phyloP scores from a whole-genome alignment of 2,888 invertebrate genomes.

The Microctonus aethiopoides region DNA sequence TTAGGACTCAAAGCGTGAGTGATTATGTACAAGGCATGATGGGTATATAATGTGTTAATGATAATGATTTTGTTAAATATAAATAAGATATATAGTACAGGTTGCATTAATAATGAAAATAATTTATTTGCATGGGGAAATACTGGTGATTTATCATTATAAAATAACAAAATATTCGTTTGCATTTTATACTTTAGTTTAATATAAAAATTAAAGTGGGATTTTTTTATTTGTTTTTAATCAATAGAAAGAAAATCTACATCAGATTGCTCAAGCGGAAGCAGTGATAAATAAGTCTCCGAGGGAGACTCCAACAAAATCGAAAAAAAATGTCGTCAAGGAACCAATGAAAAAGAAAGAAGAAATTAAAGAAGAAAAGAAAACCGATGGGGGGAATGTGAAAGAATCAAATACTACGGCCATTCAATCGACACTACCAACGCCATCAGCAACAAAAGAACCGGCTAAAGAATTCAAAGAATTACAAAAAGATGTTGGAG shows the following conservation, averaged over 20 bases:
- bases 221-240: constrained; percentile 9
- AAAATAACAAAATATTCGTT: too few relatives aligned
- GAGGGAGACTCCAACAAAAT: constrained; percentile 62
- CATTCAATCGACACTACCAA: background rate
- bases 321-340: constrained; percentile 54
- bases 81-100: too few relatives aligned
- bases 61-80: background rate
- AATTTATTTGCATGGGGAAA: background rate
- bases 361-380: constrained; percentile 56
- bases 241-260: constrained; percentile 57
- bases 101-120: background rate
- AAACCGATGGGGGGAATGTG: constrained; percentile 40
- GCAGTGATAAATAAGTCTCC: constrained; percentile 57
- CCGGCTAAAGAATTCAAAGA: constrained; percentile 49
- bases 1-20: constrained; percentile 69
- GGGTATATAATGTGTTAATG: background rate
- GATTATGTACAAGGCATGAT: constrained; percentile 23
- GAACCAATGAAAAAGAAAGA: constrained; percentile 54
- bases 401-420: constrained; percentile 31
- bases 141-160: background rate
- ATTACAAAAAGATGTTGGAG: constrained; percentile 49
- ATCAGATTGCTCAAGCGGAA: constrained; percentile 52
- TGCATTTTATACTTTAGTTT: too few relatives aligned
- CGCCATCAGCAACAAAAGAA: constrained; percentile 39
- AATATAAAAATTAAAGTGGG: background rate